Evolutionary conservation across 2,113 vertebrate genomes (phyloP), one percentile per base, ranked within the genome.

Genomic region (Eira barbara): DNA sequence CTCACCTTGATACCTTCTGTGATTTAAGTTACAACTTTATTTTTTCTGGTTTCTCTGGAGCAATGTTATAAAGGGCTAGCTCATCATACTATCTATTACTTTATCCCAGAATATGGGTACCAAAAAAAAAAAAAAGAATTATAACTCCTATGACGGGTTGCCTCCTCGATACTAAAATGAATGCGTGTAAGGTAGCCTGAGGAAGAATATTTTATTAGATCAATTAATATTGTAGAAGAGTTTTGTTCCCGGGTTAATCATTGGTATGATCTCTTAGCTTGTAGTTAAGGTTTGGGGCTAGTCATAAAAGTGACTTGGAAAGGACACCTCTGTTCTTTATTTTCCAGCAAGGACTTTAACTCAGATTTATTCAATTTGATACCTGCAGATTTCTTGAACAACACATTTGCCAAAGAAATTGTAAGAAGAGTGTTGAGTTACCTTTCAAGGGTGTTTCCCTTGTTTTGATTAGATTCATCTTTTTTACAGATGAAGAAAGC

Each of bases 171-270:
- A 98, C 91, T 97, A 97, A 98, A 98, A 98, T 93, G 94, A 96
- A 98, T 85, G 76, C 36, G 34, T 97, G 95, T 98, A 97, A 98
- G 96, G 93, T 95, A 7, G 95, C 98, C 98, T 96, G 96, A 98
- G 97, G 98, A 98, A 97, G 97, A 98, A 98, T 98, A 97, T 90
- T 98, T 98, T 98, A 98, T 98, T 98, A 98, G 92, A 91, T 97
- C 97, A 98, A 98, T 99, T 99, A 99, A 98, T 98, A 98, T 61
- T 97, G 81, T 52, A 84, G 84, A 89, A 73, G 96, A 97, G 95
- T 96, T 98, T 98, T 96, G 95, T 97, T 97, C 96, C 84, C 91
- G 95, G 98, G 98, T 98, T 98, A 98, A 98, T 98, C 98, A 98
- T 94, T 97, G 95, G 84, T 67, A 59, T 98, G 97, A 98, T 98